A percentile compares a stretch with the other conserved stretches of the same genome.
Evolutionary conservation across 2,113 vertebrate species (phyloP).

Genomic region (Oryctolagus cuniculus): mOryCun1.1 NC_091433.1:36956501-36957000

Average conservation of each 20-base stretch:
- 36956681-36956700: background rate
- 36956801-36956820: background rate
- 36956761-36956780: background rate
- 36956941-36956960: background rate
- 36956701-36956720: background rate
- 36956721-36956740: background rate
- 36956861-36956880: background rate
- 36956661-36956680: constrained; percentile 13
- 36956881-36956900: background rate
- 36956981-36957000: background rate
- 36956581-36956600: background rate
- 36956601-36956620: background rate
- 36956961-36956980: background rate
- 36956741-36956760: background rate
- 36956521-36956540: background rate
- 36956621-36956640: background rate
- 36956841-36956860: background rate
- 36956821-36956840: background rate
- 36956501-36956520: background rate
- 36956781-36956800: background rate
- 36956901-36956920: background rate
- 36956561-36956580: background rate
- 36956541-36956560: background rate
- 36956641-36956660: background rate
- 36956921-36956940: background rate